A percentile compares a stretch with the other conserved stretches of the same genome.
Conservation (phyloP, 2,113 vertebrate species). For the Bujurquina vittata region DNA sequence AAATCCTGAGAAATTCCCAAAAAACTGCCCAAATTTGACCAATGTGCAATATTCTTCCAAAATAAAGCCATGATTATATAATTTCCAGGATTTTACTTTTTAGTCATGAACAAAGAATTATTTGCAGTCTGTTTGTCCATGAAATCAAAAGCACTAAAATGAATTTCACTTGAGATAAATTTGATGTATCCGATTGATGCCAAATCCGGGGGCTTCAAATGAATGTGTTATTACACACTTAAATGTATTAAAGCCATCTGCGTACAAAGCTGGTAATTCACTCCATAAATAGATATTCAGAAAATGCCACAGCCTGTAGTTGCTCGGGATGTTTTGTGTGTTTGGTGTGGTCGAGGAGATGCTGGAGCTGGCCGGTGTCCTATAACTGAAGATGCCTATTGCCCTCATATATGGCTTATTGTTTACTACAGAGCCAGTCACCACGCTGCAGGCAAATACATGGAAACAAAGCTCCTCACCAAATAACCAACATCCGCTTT, state of each 20-base stretch:
- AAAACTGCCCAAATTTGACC: constrained; percentile 11
- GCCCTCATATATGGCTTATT: constrained; percentile 55
- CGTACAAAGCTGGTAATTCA: constrained; percentile 45
- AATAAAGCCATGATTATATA: constrained; percentile 56
- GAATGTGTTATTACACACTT: constrained; percentile 49
- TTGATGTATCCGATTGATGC: constrained; percentile 30
- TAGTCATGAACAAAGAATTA: neutral
- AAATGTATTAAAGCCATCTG: constrained; percentile 71
- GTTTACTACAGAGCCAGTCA: constrained; percentile 52
- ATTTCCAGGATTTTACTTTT: constrained; percentile 52
- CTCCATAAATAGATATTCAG: constrained; percentile 39
- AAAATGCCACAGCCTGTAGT: constrained; percentile 34
- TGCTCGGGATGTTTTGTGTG: constrained; percentile 27
- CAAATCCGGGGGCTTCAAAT: constrained; percentile 55
- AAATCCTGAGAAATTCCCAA: constrained; percentile 22
- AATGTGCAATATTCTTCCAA: constrained; percentile 43
- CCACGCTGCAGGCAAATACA: constrained; percentile 45
- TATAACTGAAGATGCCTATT: constrained; percentile 55
- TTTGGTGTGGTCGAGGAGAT: constrained; percentile 60
- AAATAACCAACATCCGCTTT: constrained; percentile 61
- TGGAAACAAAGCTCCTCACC: constrained; percentile 34
- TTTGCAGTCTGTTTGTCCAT: neutral
- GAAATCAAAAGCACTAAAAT: constrained; percentile 46
- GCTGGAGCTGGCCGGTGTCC: constrained; percentile 45
- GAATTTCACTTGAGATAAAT: constrained; percentile 56